Conservation (phyloP, 1,140 invertebrate genomes). For the Zaprionus ghesquierei region DNA sequence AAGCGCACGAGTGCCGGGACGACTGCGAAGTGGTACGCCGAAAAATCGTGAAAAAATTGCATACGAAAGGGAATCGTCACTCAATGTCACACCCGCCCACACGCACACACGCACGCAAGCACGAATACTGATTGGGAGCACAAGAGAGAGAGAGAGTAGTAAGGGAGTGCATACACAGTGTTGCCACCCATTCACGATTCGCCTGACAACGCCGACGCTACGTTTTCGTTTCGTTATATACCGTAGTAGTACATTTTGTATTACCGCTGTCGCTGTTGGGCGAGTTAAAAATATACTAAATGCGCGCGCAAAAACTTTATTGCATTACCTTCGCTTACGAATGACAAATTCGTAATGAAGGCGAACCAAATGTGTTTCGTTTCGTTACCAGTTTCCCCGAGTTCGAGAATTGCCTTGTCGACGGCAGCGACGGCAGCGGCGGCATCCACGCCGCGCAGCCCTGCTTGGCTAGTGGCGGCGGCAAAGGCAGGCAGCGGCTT, state of each 20-base stretch:
- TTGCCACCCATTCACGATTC: constrained; percentile 8
- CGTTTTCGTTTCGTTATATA: constrained; percentile 34
- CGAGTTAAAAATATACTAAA: constrained; percentile 51
- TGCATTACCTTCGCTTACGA: constrained; percentile 82
- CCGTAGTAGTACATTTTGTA: constrained; percentile 39
- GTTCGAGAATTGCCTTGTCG: constrained; percentile 40
- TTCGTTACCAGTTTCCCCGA: constrained; percentile 67
- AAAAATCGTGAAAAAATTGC: constrained; percentile 81
- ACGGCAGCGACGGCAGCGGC: constrained; percentile 37
- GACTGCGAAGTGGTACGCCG: constrained; percentile 44
- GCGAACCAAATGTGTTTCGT: constrained; percentile 78
- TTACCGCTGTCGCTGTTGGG: constrained; percentile 40
- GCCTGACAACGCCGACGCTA: not conserved
- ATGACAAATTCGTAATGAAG: constrained; percentile 83
- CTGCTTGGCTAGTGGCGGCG: not conserved
- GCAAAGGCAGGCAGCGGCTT: constrained; percentile 37
- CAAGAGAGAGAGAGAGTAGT: constrained; percentile 1
- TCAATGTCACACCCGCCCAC: constrained; percentile 41
- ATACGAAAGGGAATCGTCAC: constrained; percentile 76
- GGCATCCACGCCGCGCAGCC: constrained; percentile 4
- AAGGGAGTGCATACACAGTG: constrained; percentile 10
- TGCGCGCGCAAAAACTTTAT: constrained; percentile 81
- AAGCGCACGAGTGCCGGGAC: constrained; percentile 4
- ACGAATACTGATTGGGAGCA: not conserved
- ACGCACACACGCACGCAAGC: constrained; percentile 1